Conservation (phyloP, 2,888 invertebrate species). For the Caenorhabditis drosophilae region DNA sequence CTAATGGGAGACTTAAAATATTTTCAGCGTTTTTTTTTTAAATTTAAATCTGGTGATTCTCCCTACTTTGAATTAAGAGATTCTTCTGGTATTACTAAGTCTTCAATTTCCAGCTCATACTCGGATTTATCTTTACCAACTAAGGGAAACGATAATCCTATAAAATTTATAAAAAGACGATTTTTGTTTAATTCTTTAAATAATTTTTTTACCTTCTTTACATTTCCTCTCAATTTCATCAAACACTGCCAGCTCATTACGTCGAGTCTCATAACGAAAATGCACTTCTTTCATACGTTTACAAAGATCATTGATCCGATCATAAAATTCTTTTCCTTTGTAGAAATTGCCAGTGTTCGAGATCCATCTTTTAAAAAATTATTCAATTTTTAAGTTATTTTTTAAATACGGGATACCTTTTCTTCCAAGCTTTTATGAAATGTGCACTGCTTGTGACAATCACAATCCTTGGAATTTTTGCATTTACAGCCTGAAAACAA, state of each 20-base stretch:
- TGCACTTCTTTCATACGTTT: constrained; percentile 9
- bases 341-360: constrained; percentile 2
- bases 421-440: constrained; percentile 21
- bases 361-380: constrained; percentile 8
- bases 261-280: constrained; percentile 7
- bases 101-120: constrained; percentile 16
- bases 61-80: too few relatives aligned
- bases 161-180: background rate
- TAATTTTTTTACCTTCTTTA: constrained; percentile 3
- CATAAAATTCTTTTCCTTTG: constrained; percentile 7
- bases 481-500: too few relatives aligned
- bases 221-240: constrained; percentile 15
- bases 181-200: background rate
- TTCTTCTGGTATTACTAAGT: constrained; percentile 2
- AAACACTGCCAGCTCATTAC: constrained; percentile 8
- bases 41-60: too few relatives aligned
- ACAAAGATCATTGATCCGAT: constrained; percentile 23
- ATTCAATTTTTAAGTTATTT: background rate
- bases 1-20: constrained; percentile 18
- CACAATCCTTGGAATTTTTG: constrained; percentile 6
- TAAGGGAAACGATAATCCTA: constrained; percentile 13
- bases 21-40: background rate
- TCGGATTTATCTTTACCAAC: constrained; percentile 26
- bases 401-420: background rate
- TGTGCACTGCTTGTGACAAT: constrained; percentile 15